These are phyloP conservation scores for Adoxophyes honmai DNA, from an alignment of 1,140 invertebrate genomes.

Conservation along the genomic window DNA sequence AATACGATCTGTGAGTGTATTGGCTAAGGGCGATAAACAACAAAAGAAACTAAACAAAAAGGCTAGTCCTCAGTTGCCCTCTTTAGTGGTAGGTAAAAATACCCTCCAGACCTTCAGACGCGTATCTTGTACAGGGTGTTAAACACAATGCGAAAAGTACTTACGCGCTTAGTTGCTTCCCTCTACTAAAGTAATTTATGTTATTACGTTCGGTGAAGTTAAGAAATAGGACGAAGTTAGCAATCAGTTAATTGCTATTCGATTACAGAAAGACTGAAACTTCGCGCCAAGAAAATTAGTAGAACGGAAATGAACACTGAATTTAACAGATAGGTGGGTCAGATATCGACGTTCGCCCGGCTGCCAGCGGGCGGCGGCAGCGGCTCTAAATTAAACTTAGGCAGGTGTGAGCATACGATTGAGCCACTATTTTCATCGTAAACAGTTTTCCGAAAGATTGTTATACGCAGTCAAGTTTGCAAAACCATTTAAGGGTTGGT, in stretches of 20 bases:
- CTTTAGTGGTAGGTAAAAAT: conserved; percentile 8
- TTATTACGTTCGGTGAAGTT: conserved; percentile 6
- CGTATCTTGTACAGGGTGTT: conserved; percentile 3
- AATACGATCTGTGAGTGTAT: neutral
- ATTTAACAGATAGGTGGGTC: conserved; percentile 1
- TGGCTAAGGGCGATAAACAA: conserved; percentile 3
- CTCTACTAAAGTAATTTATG: conserved; percentile 5
- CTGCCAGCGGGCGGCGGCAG: neutral
- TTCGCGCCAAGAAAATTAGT: conserved; percentile 18
- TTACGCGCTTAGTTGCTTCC: conserved; percentile 1
- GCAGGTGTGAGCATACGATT: conserved; percentile 43
- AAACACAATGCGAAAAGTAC: neutral
- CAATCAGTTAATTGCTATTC: conserved; percentile 44
- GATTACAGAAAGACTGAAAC: conserved; percentile 23
- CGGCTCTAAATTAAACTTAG: too few species aligned
- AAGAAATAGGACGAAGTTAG: conserved; percentile 19
- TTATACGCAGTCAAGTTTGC: too few species aligned
- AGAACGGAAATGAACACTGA: neutral
- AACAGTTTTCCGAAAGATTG: too few species aligned
- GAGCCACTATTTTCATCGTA: too few species aligned
- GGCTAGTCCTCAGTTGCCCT: neutral
- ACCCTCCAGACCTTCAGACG: neutral
- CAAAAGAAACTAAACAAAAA: conserved; percentile 12
- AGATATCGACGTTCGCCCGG: neutral
- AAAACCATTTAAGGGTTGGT: conserved; percentile 38